Base-by-base conservation (phyloP, 1,140 invertebrate species). In the Hestina assimilis region DNA sequence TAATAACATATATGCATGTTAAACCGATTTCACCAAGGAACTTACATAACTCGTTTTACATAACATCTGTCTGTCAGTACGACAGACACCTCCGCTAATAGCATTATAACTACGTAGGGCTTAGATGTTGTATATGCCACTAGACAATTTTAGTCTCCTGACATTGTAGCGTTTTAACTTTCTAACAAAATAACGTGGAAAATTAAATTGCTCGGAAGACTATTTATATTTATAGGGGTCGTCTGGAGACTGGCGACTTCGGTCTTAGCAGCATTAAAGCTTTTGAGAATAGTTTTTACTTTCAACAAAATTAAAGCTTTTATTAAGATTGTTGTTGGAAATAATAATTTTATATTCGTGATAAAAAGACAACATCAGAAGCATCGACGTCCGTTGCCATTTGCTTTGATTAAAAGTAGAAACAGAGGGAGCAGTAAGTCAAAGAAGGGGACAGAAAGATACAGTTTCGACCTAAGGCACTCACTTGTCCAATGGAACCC, bases 91-190 rank as follows among this genome's bases (percentile, higher is more conserved):
- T 68, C 46, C 35, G 46, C 66, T 81, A 79, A 81, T 79, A 65
- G 62, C 72, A 79, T 79, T 79, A 81, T 77, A 77, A 74, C 66
- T 64, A 72, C 61, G 66, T 61, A 51, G 38, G 41, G 46, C 12
- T 29, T 35, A 38, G 52, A 20, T 35, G 23, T 12, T 7, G 31
- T 19, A 12, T 35, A 61, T 38, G 53, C 54, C 58, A 59, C 59
- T 58, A 14, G 53, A 54, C 57, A 59, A 47, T 57, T 65, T 59
- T 51, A 51, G 53, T 63, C 59, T 31, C 31, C 21, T 42, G 41
- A 65, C 59, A 52, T 58, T 68, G 62, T 58, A 68, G 55, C 62
- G 38, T 58, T 64, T 62, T 48, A 65, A 55, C 62, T 47, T 62
- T 59, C 31, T 52, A 57, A 56, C 55, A 61, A 65, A 64, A 68